Evolutionary conservation across 2,113 vertebrate genomes (phyloP), one percentile per base, ranked within the genome.

Genomic region (Crotalus horridus): DNA sequence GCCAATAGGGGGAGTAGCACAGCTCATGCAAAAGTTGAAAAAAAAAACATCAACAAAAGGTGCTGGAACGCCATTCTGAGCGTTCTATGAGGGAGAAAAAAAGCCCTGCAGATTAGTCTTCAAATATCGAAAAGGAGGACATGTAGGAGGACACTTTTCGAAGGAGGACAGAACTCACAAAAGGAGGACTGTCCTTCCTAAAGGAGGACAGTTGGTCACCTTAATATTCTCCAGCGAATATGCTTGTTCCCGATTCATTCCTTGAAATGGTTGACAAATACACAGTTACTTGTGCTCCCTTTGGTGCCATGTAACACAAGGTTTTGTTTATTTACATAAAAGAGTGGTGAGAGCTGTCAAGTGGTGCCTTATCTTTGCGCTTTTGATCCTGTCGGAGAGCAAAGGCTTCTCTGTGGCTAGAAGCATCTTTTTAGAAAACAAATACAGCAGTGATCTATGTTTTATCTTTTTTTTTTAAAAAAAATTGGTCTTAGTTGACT

Each of bases 351-450:
- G 0, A 48, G 54, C 87, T 85, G 69, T 46, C 95, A 85, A 9
- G 46, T 59, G 88, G 29, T 43, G 92, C 94, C 88, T 93, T 93
- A 58, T 91, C 74, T 95, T 93, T 89, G 7, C 86, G 54, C 0
- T 69, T 94, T 95, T 97, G 46, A 91, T 91, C 39, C 51, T 87
- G 4, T 0, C 0, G 88, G 46, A 33, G 1, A 46, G 24, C 64
- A 85, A 94, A 96, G 93, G 15, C 64, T 91, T 23, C 86, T 90
- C 1, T 9, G 39, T 51, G 61, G 29, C 88, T 93, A 88, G 69
- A 94, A 95, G 7, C 8, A 85, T 93, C 26, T 46, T 85, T 96
- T 90, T 39, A 89, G 94, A 13, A n/a, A 94, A 94, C 91, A 94
- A 92, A 4, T 64, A 64, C n/a, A 6, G 7, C 17, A 93, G 0